A percentile compares a stretch with the other conserved stretches of the same genome.
Evolutionary conservation across 2,113 vertebrate species (phyloP).

Genomic region (Scartelaos histophorus): DNA sequence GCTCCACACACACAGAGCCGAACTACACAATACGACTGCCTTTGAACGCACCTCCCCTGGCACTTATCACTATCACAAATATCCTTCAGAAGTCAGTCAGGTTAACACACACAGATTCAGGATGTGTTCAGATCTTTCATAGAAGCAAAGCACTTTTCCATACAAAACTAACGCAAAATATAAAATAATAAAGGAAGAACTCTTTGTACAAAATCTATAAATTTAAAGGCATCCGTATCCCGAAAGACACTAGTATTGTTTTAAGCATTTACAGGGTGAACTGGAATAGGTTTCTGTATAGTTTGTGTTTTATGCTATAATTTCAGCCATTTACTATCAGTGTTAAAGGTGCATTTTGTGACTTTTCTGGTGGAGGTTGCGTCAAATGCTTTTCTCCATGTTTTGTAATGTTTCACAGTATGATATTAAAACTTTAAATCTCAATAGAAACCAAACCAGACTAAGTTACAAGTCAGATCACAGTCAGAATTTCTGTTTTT

Average conservation of each 20-base stretch:
- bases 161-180: constrained; percentile 19
- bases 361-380: no score
- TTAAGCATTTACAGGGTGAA: background rate
- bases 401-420: no score
- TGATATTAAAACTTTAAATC: no score
- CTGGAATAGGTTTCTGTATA: background rate
- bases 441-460: no score
- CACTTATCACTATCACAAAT: constrained; percentile 42
- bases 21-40: constrained; percentile 59
- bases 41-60: constrained; percentile 19
- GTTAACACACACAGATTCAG: constrained; percentile 16
- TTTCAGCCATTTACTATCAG: background rate
- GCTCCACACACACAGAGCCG: constrained; percentile 47
- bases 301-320: background rate
- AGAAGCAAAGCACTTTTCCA: constrained; percentile 30
- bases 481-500: no score
- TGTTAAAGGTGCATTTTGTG: no score
- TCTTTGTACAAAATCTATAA: constrained; percentile 52
- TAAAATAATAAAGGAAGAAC: constrained; percentile 14
- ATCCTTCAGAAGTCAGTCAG: constrained; percentile 18
- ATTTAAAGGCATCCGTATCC: constrained; percentile 18
- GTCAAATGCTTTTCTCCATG: no score
- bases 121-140: background rate
- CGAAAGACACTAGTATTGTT: constrained; percentile 8
- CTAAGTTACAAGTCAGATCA: no score